These are phyloP conservation scores for Cremastinae sp. DNA, from an alignment of 2,888 invertebrate species.

Conservation along the genomic window DNA sequence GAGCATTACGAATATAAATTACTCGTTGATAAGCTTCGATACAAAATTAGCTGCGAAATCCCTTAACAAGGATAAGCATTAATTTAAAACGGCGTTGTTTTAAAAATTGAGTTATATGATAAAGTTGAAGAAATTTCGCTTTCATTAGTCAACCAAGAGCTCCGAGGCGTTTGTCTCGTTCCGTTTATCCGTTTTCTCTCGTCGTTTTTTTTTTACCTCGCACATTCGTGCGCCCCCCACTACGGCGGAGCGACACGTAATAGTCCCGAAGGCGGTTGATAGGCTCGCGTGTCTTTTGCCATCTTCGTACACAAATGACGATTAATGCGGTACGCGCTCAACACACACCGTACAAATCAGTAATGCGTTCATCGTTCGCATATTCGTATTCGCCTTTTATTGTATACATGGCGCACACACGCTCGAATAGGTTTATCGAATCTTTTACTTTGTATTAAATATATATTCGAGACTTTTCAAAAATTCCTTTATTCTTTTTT, in stretches of 20 bases:
- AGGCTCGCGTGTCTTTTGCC: conserved; percentile 37
- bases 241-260: conserved; percentile 9
- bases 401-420: background rate
- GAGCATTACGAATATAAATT: no score
- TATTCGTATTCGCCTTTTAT: conserved; percentile 19
- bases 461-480: no score
- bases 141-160: conserved; percentile 43
- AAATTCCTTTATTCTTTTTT: no score
- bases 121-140: conserved; percentile 35
- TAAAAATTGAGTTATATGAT: conserved; percentile 10
- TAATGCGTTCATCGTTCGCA: conserved; percentile 15
- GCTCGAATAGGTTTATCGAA: no score
- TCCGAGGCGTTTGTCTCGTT: conserved; percentile 26
- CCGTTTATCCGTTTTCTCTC: conserved; percentile 11
- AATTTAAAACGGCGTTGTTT: conserved; percentile 11
- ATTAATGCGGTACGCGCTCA: conserved; percentile 51
- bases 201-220: background rate
- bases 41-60: conserved; percentile 29
- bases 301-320: conserved; percentile 46
- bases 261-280: conserved; percentile 41
- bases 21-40: background rate
- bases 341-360: conserved; percentile 49
- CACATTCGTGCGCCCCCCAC: background rate
- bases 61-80: conserved; percentile 39
- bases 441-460: no score